Base-by-base conservation (phyloP, 2,113 vertebrate species). In the Loxodonta africana region DNA sequence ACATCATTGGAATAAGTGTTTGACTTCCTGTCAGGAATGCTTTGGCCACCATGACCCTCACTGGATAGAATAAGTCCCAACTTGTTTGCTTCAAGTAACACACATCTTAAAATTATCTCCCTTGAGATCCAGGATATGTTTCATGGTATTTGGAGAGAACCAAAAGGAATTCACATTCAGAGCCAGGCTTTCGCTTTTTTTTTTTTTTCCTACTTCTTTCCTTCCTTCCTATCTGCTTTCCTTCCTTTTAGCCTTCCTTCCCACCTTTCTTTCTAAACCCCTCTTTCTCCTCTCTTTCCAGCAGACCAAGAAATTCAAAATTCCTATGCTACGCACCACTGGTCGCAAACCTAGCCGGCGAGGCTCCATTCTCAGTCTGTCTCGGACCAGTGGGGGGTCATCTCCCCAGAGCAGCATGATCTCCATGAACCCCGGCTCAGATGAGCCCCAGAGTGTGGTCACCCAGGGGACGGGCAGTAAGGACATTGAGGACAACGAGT, bases 341-440 rank as follows among this genome's bases (percentile, higher is more conserved):
- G 95, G 2, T 94, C 98, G 37, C 73, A 98, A 92, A 20, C 51
- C 83, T 26, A 96, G 94, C 85, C 93, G 83, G 63, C 51, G 74
- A 21, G 67, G 62, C 0, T 91, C 90, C 33, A 76, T 48, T 1
- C 87, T 92, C 63, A 98, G 97, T 69, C 83, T 96, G 57, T 97
- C 98, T 30, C 97, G 97, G 53, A 80, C 97, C 21, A 99, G 98
- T 23, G 89, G 96, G 37, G 88, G 65, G 1, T 98, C 98, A 5
- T 99, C 98, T 9, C 95, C 96, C 0, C 63, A 82, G 53, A 95
- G 97, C 97, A 99, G 99, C 76, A 84, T 98, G 96, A 25, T 96
- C 1, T 99, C 99, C 0, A 46, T 98, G 92, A 88, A 93, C 15
- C 93, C 94, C 0, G 93, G 76, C 77, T 97, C 98, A 0, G 98